These are phyloP conservation scores for Hassar affinis DNA, from an alignment of 2,113 vertebrate genomes.

Conservation along the genomic window DNA sequence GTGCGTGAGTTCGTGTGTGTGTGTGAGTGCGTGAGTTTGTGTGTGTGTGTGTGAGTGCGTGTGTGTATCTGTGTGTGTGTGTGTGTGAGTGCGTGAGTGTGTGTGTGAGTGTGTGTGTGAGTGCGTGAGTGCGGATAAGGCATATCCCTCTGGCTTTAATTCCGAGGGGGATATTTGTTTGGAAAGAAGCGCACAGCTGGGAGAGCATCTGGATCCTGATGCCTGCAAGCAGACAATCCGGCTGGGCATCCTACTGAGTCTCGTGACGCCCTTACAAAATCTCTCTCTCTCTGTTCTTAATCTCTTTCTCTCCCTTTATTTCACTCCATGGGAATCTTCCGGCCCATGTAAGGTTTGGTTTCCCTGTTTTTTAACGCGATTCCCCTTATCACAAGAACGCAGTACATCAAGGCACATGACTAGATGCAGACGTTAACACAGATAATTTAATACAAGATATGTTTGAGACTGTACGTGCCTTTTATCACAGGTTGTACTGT, in stretches of 20 bases:
- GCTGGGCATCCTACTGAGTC: conserved; percentile 34
- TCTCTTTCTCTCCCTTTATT: neutral
- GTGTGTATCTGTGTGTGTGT: neutral
- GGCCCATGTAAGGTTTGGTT: neutral
- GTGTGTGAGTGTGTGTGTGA: neutral
- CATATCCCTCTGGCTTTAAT: conserved; percentile 66
- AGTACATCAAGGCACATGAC: neutral
- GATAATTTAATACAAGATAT: neutral
- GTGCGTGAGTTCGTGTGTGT: neutral
- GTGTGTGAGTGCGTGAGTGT: neutral
- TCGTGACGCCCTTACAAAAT: neutral
- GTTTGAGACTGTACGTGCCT: no score
- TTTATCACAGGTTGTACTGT: no score
- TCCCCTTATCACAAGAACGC: neutral
- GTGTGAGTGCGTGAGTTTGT: neutral
- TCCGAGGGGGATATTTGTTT: conserved; percentile 64
- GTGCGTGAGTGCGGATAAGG: conserved; percentile 32
- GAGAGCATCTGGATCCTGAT: conserved; percentile 68
- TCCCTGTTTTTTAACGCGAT: neutral
- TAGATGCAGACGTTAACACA: neutral
- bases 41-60: neutral
- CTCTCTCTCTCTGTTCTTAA: neutral
- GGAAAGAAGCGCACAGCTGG: conserved; percentile 54
- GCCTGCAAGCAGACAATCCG: conserved; percentile 60
- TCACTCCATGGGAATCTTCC: neutral